Evolutionary conservation across 2,113 vertebrate genomes (phyloP), one percentile per base, ranked within the genome.

Genomic region (Gavia stellata): DNA sequence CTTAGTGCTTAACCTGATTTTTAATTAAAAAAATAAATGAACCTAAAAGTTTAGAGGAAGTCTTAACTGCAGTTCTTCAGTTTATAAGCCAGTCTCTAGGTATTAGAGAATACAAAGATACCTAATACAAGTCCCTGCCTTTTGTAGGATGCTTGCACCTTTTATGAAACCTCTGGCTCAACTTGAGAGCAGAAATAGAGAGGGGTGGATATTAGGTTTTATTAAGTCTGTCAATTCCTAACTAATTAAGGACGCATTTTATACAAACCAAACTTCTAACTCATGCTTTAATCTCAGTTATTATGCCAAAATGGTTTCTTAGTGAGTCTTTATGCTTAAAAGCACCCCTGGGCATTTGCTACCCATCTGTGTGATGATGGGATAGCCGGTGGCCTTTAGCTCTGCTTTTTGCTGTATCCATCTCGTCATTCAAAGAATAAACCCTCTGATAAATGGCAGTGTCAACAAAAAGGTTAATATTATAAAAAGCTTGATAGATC

Each of bases 391-490:
- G 86, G 94, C 70, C 58, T 92, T 89, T 42, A 26, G 49, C n/a
- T 95, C 73, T 53, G 65, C 70, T 85, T 89, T 91, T 56, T 55
- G 70, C 73, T 73, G 4, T 34, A 65, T 70, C 70, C 55, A 45
- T 62, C 89, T 90, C 4, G 1, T 62, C 56, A 50, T 23, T 91
- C 81, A 55, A 62, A 70, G 88, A 42, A 87, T 26, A 85, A 92
- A 82, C 62, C 81, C 65, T 8, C 78, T 77, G 87, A 94, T 58
- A 59, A 88, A 97, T 83, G 91, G 38, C 78, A 34, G 31, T 47
- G 84, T 55, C 89, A 73, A 72, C 63, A 65, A 55, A 92, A 91
- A 97, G 81, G 78, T 84, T 94, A 91, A 88, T 94, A 82, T 80
- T 94, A 89, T 82, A 58, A 62, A 92, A 91, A 95, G 74, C 70